Percentiles rank a stretch among this genome's conserved stretches.
Evolutionary conservation across 2,888 invertebrate species (phyloP).

Genomic region (Thecocarcelia acutangulata): DNA sequence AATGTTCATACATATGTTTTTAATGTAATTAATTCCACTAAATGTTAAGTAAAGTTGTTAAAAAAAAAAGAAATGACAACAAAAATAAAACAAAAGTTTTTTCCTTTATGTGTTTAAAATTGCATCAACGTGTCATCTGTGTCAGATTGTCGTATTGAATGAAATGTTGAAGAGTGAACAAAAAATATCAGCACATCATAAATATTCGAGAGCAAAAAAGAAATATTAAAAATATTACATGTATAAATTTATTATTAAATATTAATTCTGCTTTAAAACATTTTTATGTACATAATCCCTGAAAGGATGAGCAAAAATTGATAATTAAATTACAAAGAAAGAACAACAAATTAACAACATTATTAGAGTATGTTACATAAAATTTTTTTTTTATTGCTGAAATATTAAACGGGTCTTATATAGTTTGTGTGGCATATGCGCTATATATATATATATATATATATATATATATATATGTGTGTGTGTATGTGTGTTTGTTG

Average conservation of each 20-base stretch:
- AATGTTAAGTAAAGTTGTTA: conserved; percentile 59
- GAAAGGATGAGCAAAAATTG: not conserved
- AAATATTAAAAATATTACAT: conserved; percentile 29
- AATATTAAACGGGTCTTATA: no score
- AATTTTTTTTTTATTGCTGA: no score
- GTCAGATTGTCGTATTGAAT: conserved; percentile 39
- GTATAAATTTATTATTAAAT: conserved; percentile 9
- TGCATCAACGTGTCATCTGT: conserved; percentile 64
- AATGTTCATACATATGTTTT: conserved; percentile 48
- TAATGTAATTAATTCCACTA: conserved; percentile 65
- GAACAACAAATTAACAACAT: not conserved
- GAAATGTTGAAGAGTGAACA: conserved; percentile 18
- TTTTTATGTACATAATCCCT: not conserved
- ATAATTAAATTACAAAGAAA: not conserved
- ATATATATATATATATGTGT: no score
- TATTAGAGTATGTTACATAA: no score
- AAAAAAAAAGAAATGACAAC: conserved; percentile 3
- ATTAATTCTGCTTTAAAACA: no score
- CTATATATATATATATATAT: no score
- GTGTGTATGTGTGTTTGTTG: no score
- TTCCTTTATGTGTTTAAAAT: conserved; percentile 55
- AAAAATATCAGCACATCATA: not conserved
- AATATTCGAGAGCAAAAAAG: not conserved
- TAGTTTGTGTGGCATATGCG: no score
- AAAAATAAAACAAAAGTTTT: conserved; percentile 51